Conservation (phyloP, 2,797 vertebrate species). For the Neosalanx taihuensis region DNA sequence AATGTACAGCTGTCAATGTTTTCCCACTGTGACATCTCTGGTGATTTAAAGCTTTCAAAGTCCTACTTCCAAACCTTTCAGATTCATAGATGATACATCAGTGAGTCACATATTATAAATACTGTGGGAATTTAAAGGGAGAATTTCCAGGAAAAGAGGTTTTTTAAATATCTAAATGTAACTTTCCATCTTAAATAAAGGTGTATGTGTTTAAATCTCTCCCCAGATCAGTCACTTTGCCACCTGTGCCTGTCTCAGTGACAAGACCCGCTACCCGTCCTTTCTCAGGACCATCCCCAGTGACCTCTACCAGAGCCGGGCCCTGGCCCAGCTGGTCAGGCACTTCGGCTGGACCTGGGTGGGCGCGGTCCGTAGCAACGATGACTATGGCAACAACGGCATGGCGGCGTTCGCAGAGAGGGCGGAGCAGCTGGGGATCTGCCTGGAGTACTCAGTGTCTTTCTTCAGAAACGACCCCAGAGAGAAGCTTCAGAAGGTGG, state of each 20-base stretch:
- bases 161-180: neutral
- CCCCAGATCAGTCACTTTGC: conserved; percentile 60
- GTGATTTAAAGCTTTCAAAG: too few relatives aligned
- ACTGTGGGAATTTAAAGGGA: neutral
- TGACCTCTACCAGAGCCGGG: conserved; percentile 55
- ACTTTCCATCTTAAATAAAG: conserved; percentile 15
- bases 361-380: conserved; percentile 40
- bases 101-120: conserved; percentile 13
- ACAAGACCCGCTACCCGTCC: conserved; percentile 51
- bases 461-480: conserved; percentile 55
- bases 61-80: too few relatives aligned
- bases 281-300: conserved; percentile 66
- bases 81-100: neutral
- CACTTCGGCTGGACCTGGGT: conserved; percentile 68
- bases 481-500: conserved; percentile 52
- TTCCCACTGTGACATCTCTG: too few relatives aligned
- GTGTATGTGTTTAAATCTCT: too few relatives aligned
- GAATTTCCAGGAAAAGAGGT: neutral
- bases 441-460: conserved; percentile 51
- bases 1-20: too few relatives aligned
- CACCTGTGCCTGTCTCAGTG: conserved; percentile 61
- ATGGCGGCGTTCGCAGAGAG: conserved; percentile 38
- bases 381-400: conserved; percentile 40
- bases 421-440: conserved; percentile 51
- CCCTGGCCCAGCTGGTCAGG: conserved; percentile 59